These are phyloP conservation scores for Meiosimyza platycephala DNA, from an alignment of 2,888 invertebrate genomes.

Conservation along the genomic window DNA sequence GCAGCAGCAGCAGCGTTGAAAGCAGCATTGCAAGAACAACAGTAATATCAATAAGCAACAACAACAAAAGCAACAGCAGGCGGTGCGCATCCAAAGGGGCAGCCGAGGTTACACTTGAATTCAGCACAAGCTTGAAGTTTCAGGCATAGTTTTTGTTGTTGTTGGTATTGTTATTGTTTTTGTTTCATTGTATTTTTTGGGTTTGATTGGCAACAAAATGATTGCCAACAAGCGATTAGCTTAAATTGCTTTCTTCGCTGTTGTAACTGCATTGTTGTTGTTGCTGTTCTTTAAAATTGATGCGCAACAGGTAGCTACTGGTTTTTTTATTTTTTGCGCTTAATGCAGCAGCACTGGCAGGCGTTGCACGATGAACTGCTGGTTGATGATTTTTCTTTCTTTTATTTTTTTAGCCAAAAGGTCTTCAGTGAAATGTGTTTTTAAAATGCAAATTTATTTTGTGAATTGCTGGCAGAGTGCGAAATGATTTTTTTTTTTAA, in stretches of 20 bases:
- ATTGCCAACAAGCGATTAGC: conserved; percentile 21
- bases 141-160: not conserved
- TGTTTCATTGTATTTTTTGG: not conserved
- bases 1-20: conserved; percentile 44
- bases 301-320: conserved; percentile 31
- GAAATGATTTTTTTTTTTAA: no score
- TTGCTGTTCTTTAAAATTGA: conserved; percentile 6
- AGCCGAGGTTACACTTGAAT: not conserved
- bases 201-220: conserved; percentile 18
- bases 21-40: conserved; percentile 41
- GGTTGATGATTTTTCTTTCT: no score
- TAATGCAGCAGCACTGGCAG: not conserved
- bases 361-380: no score
- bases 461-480: no score
- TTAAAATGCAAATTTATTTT: no score
- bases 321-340: conserved; percentile 27
- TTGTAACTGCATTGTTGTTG: not conserved
- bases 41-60: conserved; percentile 34
- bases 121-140: not conserved
- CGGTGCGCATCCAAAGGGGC: conserved; percentile 28
- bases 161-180: no score
- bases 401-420: no score
- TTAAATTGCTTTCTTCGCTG: conserved; percentile 8
- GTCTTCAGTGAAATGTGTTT: no score
- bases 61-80: conserved; percentile 13